Evolutionary conservation across 2,797 vertebrate genomes (phyloP), one percentile per base, ranked within the genome.

Genomic region (Rhynchotus rufescens): DNA sequence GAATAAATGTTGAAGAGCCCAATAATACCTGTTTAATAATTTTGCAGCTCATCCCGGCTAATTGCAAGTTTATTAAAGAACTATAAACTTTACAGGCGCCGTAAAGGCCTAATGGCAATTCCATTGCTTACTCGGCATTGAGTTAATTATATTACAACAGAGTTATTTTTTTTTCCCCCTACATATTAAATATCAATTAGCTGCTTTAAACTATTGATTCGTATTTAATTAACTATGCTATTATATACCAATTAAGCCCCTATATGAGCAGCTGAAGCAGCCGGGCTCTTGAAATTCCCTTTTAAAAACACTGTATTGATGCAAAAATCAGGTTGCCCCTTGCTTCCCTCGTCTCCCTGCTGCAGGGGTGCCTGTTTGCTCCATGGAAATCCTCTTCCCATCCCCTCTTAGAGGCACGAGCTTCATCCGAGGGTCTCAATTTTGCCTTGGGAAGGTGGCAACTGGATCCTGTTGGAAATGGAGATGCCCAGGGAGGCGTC

Each of bases 121-220:
- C 97, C 96, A 97, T 91, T 96, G 97, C 96, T 97, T 96, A 97
- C 95, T 97, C 97, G 97, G 97, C 97, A 97, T 94, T 91, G 96
- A 97, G 88, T 97, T 97, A 97, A 98, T 98, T 97, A 96, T 96
- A 96, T 95, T 95, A 95, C 94, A 97, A 94, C 90, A 75, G 96
- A 97, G 94, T 96, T 94, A 87, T 95, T 96, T 97, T 92, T 92
- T 95, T 92, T 92, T 95, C 93, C 96, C 96, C 93, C 94, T 96
- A 96, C 95, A 96, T 98, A 98, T 98, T 98, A 98, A 98, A 96
- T 97, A 97, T 98, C 97, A 98, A 97, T 98, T 98, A 98, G 96
- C 94, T 98, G 96, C 90, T 98, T 98, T 97, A 94, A 96, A 96
- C 94, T 98, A 98, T 98, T 97, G 97, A 98, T 98, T 97, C 97